Conservation (phyloP, 2,113 vertebrate species). For the Barnardius zonarius region DNA sequence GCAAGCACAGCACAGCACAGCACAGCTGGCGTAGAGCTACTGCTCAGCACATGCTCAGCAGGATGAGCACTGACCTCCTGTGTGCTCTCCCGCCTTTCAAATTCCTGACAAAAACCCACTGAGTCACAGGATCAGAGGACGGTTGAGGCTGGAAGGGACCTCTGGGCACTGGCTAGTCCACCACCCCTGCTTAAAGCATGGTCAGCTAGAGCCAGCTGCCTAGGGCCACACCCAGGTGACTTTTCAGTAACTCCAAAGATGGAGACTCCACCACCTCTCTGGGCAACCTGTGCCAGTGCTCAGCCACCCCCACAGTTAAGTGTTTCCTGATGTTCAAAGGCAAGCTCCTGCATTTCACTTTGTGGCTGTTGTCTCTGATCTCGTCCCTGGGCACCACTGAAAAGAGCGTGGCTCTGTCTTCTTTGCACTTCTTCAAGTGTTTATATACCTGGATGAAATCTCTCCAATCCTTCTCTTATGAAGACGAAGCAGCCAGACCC, state of each 20-base stretch:
- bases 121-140: neutral
- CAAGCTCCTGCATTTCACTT: neutral
- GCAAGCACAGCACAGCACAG: neutral
- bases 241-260: neutral
- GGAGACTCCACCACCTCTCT: neutral
- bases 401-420: neutral
- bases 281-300: neutral
- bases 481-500: neutral
- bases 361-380: neutral
- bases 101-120: rapidly evolving
- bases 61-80: neutral
- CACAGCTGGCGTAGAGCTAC: neutral
- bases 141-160: neutral
- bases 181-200: neutral
- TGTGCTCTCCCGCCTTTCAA: neutral
- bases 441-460: neutral
- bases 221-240: neutral
- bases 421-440: neutral
- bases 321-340: neutral
- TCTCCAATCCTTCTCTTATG: neutral
- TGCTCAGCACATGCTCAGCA: neutral
- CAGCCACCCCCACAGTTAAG: neutral
- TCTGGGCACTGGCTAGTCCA: neutral
- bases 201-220: neutral
- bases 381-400: neutral